These are phyloP conservation scores for Leptinotarsa undecemlineata DNA, from an alignment of 1,140 invertebrate genomes.

Conservation along the genomic window DNA sequence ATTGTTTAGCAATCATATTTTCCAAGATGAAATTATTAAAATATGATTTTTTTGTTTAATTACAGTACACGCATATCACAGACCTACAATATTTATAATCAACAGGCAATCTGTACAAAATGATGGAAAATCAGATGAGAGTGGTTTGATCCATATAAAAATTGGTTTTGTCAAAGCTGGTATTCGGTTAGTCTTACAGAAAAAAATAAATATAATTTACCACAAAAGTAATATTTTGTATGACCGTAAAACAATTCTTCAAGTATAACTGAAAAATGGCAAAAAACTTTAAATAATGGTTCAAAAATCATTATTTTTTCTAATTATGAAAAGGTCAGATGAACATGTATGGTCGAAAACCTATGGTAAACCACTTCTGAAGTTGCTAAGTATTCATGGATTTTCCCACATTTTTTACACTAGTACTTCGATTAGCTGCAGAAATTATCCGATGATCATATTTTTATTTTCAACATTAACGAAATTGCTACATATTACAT, in stretches of 20 bases:
- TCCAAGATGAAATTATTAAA: constrained; percentile 41
- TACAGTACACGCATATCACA: constrained; percentile 56
- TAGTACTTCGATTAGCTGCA: not conserved
- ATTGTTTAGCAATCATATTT: constrained; percentile 36
- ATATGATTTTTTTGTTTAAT: constrained; percentile 43
- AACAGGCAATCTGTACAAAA: constrained; percentile 14
- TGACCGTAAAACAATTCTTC: no score
- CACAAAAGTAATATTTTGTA: no score
- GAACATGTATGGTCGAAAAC: no score
- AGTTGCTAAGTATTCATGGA: not conserved
- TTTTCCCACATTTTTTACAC: not conserved
- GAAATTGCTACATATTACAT: constrained; percentile 3
- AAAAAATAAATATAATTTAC: no score
- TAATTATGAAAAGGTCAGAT: no score
- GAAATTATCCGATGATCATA: not conserved
- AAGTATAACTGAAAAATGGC: no score
- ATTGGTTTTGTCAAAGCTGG: no score
- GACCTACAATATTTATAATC: constrained; percentile 54
- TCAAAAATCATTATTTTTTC: no score
- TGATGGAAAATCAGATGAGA: not conserved
- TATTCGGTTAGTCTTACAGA: no score
- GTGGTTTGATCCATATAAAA: no score
- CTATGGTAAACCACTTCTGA: no score
- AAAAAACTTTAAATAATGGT: no score
- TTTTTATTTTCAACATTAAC: not conserved